phyloP scores from a whole-genome alignment of 2,797 vertebrate genomes.

The Calcarius lapponicus region DNA sequence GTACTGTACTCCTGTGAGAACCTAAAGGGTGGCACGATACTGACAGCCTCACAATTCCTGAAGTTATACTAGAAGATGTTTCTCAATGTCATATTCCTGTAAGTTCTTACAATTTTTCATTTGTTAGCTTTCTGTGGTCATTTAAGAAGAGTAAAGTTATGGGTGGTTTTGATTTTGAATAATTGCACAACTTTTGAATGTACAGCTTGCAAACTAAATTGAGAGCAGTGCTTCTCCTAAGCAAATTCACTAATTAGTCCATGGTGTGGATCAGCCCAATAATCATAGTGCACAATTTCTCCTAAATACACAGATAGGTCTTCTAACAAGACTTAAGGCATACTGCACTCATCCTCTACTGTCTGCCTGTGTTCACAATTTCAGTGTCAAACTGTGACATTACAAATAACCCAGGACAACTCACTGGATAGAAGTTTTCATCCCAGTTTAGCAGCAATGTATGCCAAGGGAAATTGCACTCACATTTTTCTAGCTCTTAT shows the following conservation, averaged over 20 bases:
- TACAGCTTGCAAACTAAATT: background rate
- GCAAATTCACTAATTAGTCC: background rate
- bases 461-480: background rate
- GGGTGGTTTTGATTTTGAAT: background rate
- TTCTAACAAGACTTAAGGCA: background rate
- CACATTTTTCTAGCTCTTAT: background rate
- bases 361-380: background rate
- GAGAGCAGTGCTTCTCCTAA: background rate
- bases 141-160: background rate
- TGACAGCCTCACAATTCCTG: slow-evolving; percentile 4
- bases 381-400: background rate
- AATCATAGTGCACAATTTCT: background rate
- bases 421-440: background rate
- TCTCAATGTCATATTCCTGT: slow-evolving; percentile 17
- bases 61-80: slow-evolving; percentile 5
- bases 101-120: slow-evolving; percentile 53
- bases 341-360: background rate
- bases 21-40: slow-evolving; percentile 2
- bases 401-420: background rate
- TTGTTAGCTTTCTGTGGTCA: slow-evolving; percentile 48
- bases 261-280: background rate
- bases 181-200: background rate
- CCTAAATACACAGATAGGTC: background rate
- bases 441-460: background rate
- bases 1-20: background rate